Conservation (phyloP, 2,797 vertebrate genomes). For the Alosa sapidissima region DNA sequence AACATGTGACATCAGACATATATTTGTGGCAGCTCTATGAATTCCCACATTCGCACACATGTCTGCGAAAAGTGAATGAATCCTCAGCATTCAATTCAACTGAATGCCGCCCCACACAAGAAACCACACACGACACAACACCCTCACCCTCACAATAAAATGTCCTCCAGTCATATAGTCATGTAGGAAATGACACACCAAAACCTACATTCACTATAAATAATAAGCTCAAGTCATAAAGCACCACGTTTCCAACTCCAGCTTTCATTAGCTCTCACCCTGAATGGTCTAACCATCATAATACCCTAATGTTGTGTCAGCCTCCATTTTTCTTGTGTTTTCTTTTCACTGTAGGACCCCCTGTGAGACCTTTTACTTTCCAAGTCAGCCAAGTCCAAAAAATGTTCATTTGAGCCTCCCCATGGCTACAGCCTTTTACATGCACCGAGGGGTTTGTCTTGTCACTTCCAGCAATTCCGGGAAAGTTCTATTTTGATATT, state of each 20-base stretch:
- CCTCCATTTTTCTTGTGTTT: constrained; percentile 4
- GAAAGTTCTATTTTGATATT: constrained; percentile 42
- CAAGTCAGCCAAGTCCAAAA: constrained; percentile 31
- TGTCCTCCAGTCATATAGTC: too few relatives aligned
- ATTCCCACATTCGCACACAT: background rate
- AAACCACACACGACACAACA: background rate
- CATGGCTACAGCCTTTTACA: constrained; percentile 26
- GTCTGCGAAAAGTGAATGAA: background rate
- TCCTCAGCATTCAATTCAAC: background rate
- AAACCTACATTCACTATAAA: background rate
- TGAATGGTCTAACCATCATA: background rate
- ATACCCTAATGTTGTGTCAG: constrained; percentile 1
- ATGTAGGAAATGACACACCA: too few relatives aligned
- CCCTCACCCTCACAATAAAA: background rate
- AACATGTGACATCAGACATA: background rate
- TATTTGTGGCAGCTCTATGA: background rate
- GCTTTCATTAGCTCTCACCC: background rate
- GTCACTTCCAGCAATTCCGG: constrained; percentile 44
- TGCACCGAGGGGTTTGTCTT: constrained; percentile 34
- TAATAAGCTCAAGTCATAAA: background rate
- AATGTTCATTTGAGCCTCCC: constrained; percentile 26
- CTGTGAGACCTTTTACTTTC: constrained; percentile 13
- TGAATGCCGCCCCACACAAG: too few relatives aligned
- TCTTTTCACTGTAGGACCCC: background rate
- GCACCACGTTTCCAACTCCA: background rate